Evolutionary conservation across 2,113 vertebrate species (phyloP).

Genomic region (Cyphotilapia sp.): DNA sequence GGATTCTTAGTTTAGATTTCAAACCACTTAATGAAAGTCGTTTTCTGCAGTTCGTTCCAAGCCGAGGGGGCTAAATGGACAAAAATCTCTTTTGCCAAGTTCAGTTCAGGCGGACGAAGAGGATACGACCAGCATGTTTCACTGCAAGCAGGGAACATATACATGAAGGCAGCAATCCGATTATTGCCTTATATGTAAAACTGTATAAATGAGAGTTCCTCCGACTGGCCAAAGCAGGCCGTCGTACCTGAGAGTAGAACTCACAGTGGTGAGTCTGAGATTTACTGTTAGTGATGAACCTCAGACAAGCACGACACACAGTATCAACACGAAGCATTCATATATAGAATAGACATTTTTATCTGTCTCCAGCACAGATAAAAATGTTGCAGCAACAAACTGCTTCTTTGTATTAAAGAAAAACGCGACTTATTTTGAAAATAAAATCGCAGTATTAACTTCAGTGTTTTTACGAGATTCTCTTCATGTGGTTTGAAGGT

Average conservation of each 20-base stretch:
- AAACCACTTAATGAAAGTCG: neutral
- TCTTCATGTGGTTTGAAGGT: neutral
- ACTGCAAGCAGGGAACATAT: neutral
- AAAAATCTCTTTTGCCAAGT: neutral
- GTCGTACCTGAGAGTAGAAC: neutral
- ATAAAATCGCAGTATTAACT: neutral
- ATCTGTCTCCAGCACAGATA: neutral
- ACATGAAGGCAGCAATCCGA: neutral
- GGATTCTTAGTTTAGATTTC: neutral
- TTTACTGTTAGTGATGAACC: neutral
- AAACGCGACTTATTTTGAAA: neutral
- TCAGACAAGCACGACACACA: neutral
- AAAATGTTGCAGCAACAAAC: neutral
- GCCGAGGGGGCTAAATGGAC: neutral
- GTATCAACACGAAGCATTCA: neutral
- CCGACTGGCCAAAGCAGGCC: rapidly evolving
- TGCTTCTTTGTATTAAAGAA: neutral
- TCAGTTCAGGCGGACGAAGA: rapidly evolving
- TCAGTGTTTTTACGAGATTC: neutral
- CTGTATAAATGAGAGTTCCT: neutral
- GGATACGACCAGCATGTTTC: neutral
- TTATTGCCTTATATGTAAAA: neutral
- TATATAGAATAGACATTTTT: neutral
- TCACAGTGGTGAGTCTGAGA: neutral
- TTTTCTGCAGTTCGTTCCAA: neutral